Evolutionary conservation across 2,888 invertebrate genomes (phyloP), one percentile per base, ranked within the genome.

Genomic region (Polymixis flavicincta): DNA sequence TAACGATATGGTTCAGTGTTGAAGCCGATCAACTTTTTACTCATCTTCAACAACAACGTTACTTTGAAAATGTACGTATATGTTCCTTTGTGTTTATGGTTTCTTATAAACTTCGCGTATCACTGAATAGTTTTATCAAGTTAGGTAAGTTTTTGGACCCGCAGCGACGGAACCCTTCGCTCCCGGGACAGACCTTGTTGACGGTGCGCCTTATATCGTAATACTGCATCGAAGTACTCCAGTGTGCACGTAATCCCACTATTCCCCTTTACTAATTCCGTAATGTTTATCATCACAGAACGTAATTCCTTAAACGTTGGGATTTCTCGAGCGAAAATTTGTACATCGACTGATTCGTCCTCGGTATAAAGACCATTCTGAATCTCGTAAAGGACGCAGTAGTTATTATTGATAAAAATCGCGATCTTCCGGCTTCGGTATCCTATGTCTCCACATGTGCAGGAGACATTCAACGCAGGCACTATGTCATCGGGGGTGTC

Each of bases 141-240:
- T 60, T 52, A 45, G 11, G 17, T 54, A 37, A 25, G 22, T 22
- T 70, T 72, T 25, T 37, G 48, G 11, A 25, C 42, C 5, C 48
- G 74, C 17, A 50, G 75, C 42, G 45, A 52, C 17, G 9, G 60
- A 61, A n/a, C 48, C 25, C 3, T 48, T 37, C 28, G 5, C 25
- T 75, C 19, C 25, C 32, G 60, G 13, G 48, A 14, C 45, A n/a
- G 28, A 28, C 14, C 19, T n/a, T 48, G 25, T 28, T 64, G 60
- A 6, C 66, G 69, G 9, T 52, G 69, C 25, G 50, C 50, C 25
- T 57, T 77, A 22, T 77, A 77, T 52, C 28, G 78, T 57, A 55
- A 17, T 42, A 77, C 76, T 32, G 69, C 78, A 52, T 64, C 45
- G 13, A 57, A 78, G 52, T 52, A 76, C 42, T 76, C 78, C 45